Conservation (phyloP, 2,113 vertebrate genomes). For the Rattus rattus region DNA sequence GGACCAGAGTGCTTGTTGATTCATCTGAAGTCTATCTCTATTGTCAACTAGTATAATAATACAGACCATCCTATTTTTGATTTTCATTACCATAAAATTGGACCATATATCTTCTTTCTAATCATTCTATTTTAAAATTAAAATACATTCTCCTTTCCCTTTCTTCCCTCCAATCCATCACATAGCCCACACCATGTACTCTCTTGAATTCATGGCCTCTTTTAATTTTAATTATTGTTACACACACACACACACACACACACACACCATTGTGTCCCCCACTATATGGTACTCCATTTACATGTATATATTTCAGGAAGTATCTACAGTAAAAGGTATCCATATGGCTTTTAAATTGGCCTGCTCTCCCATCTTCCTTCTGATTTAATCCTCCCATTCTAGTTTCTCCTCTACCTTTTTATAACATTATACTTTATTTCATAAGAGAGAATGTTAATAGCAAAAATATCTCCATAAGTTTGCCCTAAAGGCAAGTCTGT, state of each 20-base stretch:
- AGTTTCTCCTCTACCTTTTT: background rate
- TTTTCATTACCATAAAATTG: background rate
- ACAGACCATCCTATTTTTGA: background rate
- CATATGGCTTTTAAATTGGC: background rate
- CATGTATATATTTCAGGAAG: too few species aligned
- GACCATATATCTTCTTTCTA: background rate
- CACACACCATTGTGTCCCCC: background rate
- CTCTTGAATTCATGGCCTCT: too few species aligned
- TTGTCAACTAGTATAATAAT: background rate
- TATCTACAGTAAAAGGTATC: background rate
- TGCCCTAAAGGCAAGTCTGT: background rate
- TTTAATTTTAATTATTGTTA: background rate
- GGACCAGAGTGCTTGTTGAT: background rate
- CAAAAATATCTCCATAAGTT: background rate
- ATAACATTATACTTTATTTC: background rate
- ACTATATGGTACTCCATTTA: background rate
- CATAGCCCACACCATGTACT: background rate
- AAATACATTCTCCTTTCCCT: background rate
- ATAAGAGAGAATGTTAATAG: background rate
- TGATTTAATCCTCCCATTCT: background rate
- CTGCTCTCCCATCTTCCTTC: background rate
- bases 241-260: background rate
- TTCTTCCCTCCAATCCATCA: background rate
- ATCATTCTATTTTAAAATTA: background rate
- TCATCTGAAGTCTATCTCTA: background rate